Evolutionary conservation across 2,888 invertebrate genomes (phyloP), one percentile per base, ranked within the genome.

Genomic region (Lottia gigantea): DNA sequence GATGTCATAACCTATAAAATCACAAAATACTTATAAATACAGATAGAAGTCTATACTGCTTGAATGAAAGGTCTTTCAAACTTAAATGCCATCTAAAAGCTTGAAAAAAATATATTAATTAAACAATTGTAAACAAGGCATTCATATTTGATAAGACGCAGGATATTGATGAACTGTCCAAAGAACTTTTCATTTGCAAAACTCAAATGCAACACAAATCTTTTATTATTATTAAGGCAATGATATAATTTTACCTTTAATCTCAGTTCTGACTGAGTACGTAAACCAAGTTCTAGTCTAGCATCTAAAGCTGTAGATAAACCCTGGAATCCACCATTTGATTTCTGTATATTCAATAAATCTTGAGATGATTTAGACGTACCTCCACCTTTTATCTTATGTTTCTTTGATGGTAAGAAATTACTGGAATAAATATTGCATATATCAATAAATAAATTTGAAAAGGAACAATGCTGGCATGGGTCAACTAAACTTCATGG

Each of bases 211-310:
- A 31, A 11, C 8, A 62, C 23, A 11, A n/a, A n/a, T 23, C 16
- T 26, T 6, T 16, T 16, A 11, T 40, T 3, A 40, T 40, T 11
- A 11, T 40, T 8, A 40, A 11, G 11, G 6, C 8, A 40, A 40
- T 40, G 11, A 40, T 6, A 40, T 40, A 40, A 31, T 45, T 72
- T 67, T 66, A 85, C 85, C 79, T 94, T 91, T 23, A 94, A 90
- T 62, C 92, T 91, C 25, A 95, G 92, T 87, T 95, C 95, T 19
- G 94, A 92, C 69, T 92, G 91, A 47, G 93, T 92, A 80, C 95
- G 94, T 15, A 95, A 92, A 0, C 95, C 94, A 76, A 92, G 92
- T 84, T 95, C 95, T 61, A 95, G 89, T 63, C 96, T 92, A 15
- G 93, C 91, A 88, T 95, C 94, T 86, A 94, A 90, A 2, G 94